phyloP scores from a whole-genome alignment of 2,888 invertebrate species.

The Caenorhabditis afra region DNA sequence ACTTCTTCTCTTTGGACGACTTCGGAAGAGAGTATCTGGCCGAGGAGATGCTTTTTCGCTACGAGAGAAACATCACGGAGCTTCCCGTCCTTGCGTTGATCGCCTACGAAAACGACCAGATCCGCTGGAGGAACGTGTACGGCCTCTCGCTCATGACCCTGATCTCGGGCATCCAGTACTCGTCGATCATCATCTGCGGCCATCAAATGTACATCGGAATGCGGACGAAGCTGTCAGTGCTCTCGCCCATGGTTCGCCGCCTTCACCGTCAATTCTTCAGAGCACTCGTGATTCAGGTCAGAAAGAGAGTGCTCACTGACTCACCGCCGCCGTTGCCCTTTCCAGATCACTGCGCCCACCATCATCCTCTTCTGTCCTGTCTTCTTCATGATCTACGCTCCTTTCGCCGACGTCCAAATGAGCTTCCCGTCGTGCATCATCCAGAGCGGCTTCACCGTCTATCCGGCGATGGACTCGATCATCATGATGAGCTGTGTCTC shows the following conservation, averaged over 20 bases:
- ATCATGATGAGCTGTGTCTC: slow-evolving; percentile 51
- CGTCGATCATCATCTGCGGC: slow-evolving; percentile 12
- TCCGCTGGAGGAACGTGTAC: slow-evolving; percentile 40
- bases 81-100: slow-evolving; percentile 25
- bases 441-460: slow-evolving; percentile 38
- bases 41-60: slow-evolving; percentile 28
- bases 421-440: slow-evolving; percentile 48
- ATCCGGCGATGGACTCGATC: slow-evolving; percentile 46
- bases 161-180: slow-evolving; percentile 25
- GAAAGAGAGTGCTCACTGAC: not conserved
- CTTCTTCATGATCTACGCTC: slow-evolving; percentile 41
- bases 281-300: slow-evolving; percentile 23
- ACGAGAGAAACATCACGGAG: slow-evolving; percentile 37
- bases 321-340: not conserved
- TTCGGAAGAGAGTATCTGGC: slow-evolving; percentile 26
- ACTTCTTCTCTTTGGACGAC: slow-evolving; percentile 45
- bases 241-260: slow-evolving; percentile 9
- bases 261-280: slow-evolving; percentile 29
- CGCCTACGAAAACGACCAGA: slow-evolving; percentile 26
- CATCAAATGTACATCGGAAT: slow-evolving; percentile 17
- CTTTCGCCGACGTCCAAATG: slow-evolving; percentile 32
- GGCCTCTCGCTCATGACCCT: slow-evolving; percentile 21
- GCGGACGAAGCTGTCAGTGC: slow-evolving; percentile 1
- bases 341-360: slow-evolving; percentile 42
- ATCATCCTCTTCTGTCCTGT: slow-evolving; percentile 41